Evolutionary conservation across 1,140 invertebrate species (phyloP).

Genomic region (Penaeus chinensis): DNA sequence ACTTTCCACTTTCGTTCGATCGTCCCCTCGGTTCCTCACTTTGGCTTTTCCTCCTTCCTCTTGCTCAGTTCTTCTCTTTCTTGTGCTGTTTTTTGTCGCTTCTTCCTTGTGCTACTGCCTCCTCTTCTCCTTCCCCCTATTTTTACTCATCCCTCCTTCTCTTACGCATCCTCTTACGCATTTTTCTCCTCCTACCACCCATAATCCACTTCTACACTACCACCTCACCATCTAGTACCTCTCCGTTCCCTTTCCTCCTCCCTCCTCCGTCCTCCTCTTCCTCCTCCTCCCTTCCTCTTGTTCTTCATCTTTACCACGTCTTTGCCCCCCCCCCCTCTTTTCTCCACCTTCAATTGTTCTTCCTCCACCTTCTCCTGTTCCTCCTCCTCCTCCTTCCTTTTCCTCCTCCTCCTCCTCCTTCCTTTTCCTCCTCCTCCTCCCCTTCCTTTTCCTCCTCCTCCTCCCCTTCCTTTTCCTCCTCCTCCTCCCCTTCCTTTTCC

Average conservation of each 20-base stretch:
- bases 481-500: background rate
- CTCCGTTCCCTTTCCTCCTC: background rate
- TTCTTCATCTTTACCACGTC: background rate
- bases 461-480: background rate
- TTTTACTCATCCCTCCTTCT: background rate
- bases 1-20: background rate
- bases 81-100: background rate
- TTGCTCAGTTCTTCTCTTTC: background rate
- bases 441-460: too few relatives aligned
- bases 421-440: background rate
- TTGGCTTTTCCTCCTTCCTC: background rate
- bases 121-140: background rate
- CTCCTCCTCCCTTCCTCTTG: background rate
- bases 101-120: background rate
- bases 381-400: background rate
- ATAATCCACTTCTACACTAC: background rate
- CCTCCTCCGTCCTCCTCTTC: background rate
- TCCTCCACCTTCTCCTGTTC: background rate
- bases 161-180: background rate
- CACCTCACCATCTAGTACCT: too few relatives aligned
- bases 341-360: background rate
- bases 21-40: background rate
- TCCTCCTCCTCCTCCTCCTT: background rate
- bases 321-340: background rate
- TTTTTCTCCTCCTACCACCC: background rate